Conservation (phyloP, 2,888 invertebrate species). For the Troides helena region DNA sequence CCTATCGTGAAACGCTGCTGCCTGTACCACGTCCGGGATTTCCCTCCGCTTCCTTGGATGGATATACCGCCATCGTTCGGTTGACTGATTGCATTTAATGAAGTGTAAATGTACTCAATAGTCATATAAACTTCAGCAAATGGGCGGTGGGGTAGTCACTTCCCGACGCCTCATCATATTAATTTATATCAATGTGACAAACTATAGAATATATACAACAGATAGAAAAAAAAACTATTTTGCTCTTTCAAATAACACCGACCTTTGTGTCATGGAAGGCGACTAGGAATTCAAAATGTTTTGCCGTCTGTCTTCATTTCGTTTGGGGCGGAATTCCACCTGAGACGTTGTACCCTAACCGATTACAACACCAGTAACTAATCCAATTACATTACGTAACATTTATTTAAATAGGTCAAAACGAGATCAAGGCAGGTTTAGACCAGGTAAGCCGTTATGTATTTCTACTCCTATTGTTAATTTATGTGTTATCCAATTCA, state of each 20-base stretch:
- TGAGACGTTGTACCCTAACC: slow-evolving; percentile 7
- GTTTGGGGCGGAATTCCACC: slow-evolving; percentile 3
- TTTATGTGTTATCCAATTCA: neutral
- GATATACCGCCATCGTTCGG: too few relatives aligned
- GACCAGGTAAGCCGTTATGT: neutral
- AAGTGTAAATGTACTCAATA: too few relatives aligned
- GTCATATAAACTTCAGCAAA: too few relatives aligned
- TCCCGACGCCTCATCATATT: too few relatives aligned
- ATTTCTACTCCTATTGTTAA: neutral
- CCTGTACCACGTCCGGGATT: too few relatives aligned
- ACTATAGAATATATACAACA: neutral
- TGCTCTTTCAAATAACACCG: neutral
- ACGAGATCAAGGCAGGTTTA: slow-evolving; percentile 2
- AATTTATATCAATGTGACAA: neutral
- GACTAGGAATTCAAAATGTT: slow-evolving; percentile 1
- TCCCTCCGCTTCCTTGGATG: too few relatives aligned
- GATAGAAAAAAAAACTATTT: neutral
- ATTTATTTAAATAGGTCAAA: slow-evolving; percentile 18
- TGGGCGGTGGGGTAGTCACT: too few relatives aligned
- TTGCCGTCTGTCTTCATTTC: neutral
- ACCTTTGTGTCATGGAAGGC: neutral
- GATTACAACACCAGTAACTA: slow-evolving; percentile 16
- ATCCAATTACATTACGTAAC: slow-evolving; percentile 12
- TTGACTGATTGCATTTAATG: too few relatives aligned
- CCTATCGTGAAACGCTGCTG: too few relatives aligned